A percentile compares a stretch with the other conserved stretches of the same genome.
phyloP scores from a whole-genome alignment of 1,140 invertebrate species.

The Panonychus citri region DNA sequence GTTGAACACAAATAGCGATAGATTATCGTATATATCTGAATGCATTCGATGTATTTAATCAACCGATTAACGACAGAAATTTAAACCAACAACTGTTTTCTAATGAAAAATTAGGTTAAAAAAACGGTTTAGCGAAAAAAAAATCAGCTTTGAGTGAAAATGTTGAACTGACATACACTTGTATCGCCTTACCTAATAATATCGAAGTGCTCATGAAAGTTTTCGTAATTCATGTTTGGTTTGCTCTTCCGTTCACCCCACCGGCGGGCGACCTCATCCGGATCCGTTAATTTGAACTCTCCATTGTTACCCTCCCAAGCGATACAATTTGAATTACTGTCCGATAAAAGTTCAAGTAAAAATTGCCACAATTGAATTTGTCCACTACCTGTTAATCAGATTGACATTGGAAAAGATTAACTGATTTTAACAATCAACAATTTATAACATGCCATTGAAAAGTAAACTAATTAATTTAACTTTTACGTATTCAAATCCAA shows the following conservation, averaged over 20 bases:
- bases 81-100: too few species aligned
- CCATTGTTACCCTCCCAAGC: constrained; percentile 28
- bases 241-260: constrained; percentile 35
- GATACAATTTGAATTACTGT: constrained; percentile 38
- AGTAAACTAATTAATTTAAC: too few species aligned
- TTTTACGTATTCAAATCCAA: too few species aligned
- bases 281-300: constrained; percentile 33
- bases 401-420: too few species aligned
- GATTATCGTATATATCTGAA: too few species aligned
- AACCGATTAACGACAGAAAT: too few species aligned
- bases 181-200: constrained; percentile 38
- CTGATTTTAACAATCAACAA: too few species aligned
- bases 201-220: constrained; percentile 31
- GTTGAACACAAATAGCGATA: too few species aligned
- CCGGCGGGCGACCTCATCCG: constrained; percentile 34
- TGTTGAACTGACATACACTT: constrained; percentile 30
- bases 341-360: constrained; percentile 63
- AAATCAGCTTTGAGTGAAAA: neutral
- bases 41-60: too few species aligned
- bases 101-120: too few species aligned
- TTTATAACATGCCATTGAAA: too few species aligned
- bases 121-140: too few species aligned
- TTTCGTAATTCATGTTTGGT: constrained; percentile 40
- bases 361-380: constrained; percentile 97
- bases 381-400: neutral